phyloP scores from a whole-genome alignment of 1,140 invertebrate genomes.

The Oreohelix idahoensis region DNA sequence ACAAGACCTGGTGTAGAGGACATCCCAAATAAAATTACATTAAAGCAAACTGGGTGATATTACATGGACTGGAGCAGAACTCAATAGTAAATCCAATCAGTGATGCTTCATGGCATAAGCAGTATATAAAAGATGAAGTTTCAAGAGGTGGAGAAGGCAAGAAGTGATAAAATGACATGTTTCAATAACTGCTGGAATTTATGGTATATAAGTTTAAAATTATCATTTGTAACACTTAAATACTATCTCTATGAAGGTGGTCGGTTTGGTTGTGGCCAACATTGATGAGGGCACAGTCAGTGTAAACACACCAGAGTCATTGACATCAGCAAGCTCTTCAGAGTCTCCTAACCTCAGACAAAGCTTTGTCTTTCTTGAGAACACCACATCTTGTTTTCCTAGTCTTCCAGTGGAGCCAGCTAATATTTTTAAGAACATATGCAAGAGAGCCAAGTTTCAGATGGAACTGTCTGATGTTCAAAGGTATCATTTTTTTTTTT shows the following conservation, averaged over 20 bases:
- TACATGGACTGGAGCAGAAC: too few species aligned
- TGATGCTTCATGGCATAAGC: too few species aligned
- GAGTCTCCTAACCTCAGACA: background rate
- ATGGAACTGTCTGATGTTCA: slow-evolving; percentile 57
- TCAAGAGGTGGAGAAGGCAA: too few species aligned
- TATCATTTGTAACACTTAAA: too few species aligned
- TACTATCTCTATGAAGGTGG: slow-evolving; percentile 52
- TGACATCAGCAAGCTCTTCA: background rate
- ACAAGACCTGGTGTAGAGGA: too few species aligned
- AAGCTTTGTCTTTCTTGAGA: background rate
- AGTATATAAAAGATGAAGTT: too few species aligned
- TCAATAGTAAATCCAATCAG: too few species aligned
- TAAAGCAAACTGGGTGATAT: too few species aligned
- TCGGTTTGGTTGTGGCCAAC: slow-evolving; percentile 62
- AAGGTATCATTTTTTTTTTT: slow-evolving; percentile 47
- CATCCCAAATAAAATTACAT: too few species aligned
- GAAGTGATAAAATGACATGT: too few species aligned
- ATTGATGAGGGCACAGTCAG: slow-evolving; percentile 59
- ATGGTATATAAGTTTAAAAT: too few species aligned
- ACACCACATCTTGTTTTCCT: slow-evolving; percentile 43
- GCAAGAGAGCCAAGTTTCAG: slow-evolving; percentile 51
- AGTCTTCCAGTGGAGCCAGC: slow-evolving; percentile 54
- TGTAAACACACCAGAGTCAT: slow-evolving; percentile 36
- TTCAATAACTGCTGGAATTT: too few species aligned
- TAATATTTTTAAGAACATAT: slow-evolving; percentile 53